Evolutionary conservation across 1,140 invertebrate species (phyloP).

Genomic region (Hycleus cichorii): DNA sequence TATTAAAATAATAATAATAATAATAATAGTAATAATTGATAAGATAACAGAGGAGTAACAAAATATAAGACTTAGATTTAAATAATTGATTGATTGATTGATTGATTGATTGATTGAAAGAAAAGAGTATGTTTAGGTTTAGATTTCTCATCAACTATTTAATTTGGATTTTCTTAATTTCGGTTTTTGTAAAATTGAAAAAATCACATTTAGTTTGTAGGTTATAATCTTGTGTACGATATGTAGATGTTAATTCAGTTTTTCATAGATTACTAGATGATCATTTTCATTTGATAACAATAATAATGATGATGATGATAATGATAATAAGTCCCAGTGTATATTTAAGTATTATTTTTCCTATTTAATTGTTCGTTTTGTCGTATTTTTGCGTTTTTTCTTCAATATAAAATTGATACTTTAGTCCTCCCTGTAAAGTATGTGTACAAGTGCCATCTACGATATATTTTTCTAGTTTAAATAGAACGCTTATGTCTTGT

Average conservation of each 20-base stretch:
- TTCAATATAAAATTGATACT: neutral
- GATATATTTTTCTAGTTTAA: constrained; percentile 41
- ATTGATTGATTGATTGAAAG: neutral
- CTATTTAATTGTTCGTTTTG: too few species aligned
- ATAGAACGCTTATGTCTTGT: constrained; percentile 42
- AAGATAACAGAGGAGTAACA: too few species aligned
- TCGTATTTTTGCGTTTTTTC: neutral
- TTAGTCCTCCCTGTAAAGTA: constrained; percentile 30
- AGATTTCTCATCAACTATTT: neutral
- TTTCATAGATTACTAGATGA: too few species aligned
- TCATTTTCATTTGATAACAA: too few species aligned
- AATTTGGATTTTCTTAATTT: neutral
- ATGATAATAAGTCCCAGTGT: too few species aligned
- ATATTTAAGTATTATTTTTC: neutral
- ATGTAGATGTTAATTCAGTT: constrained; percentile 10
- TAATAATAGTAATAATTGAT: too few species aligned
- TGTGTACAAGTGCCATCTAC: constrained; percentile 42
- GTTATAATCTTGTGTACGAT: constrained; percentile 18
- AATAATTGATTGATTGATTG: neutral
- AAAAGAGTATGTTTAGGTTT: too few species aligned
- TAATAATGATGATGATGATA: too few species aligned
- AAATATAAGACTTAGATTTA: constrained; percentile 12
- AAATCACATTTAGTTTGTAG: constrained; percentile 5
- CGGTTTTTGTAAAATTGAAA: too few species aligned
- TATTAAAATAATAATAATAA: too few species aligned